Percentiles rank a stretch among this genome's conserved stretches.
Evolutionary conservation across 2,113 vertebrate species (phyloP).

Genomic region (Hyperopisus bebe): DNA sequence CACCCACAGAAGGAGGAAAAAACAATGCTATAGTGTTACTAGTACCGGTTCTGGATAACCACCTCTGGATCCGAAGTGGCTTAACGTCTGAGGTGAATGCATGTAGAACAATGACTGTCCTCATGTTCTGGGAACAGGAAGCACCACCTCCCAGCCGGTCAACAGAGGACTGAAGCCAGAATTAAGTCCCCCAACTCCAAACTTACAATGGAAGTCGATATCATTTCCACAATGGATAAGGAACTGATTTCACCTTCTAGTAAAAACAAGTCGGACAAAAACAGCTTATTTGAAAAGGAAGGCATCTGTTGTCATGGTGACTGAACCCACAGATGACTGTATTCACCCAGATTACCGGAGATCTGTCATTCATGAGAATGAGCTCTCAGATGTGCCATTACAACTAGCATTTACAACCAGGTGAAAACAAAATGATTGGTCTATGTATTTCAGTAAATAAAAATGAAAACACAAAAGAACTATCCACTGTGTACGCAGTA

Average conservation of each 20-base stretch:
- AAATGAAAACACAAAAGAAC: slow-evolving; percentile 3
- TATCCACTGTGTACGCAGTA: background rate
- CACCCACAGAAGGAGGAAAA: background rate
- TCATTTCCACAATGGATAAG: slow-evolving; percentile 16
- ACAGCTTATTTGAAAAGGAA: slow-evolving; percentile 30
- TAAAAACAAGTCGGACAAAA: slow-evolving; percentile 35
- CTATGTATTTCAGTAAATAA: background rate
- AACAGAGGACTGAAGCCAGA: background rate
- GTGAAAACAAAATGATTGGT: background rate
- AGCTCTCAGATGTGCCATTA: slow-evolving; percentile 29
- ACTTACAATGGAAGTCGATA: slow-evolving; percentile 6
- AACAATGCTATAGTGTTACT: background rate
- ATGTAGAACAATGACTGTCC: background rate
- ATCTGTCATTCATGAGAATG: slow-evolving; percentile 32
- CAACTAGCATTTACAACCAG: slow-evolving; percentile 9
- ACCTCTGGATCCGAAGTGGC: background rate
- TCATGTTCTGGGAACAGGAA: slow-evolving; percentile 6
- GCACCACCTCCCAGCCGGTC: background rate
- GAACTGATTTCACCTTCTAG: slow-evolving; percentile 18
- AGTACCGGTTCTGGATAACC: background rate
- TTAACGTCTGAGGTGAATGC: background rate
- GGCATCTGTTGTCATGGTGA: slow-evolving; percentile 45
- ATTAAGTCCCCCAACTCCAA: background rate
- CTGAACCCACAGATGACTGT: slow-evolving; percentile 37
- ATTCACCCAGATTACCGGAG: slow-evolving; percentile 31